Evolutionary conservation across 2,888 invertebrate species (phyloP).

Genomic region (Aphelenchoides bicaudatus): DNA sequence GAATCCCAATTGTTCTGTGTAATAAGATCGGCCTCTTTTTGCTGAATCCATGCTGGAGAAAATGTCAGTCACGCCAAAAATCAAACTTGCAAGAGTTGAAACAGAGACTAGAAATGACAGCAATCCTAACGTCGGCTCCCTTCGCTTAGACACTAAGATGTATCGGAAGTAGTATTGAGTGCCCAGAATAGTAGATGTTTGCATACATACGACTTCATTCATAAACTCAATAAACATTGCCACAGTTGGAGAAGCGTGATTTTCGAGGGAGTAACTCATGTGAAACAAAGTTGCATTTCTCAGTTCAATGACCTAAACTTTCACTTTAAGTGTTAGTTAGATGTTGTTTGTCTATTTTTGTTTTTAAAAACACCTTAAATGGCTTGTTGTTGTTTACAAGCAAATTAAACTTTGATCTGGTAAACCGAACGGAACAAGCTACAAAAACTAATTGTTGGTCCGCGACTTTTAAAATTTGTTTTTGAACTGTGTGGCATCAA

Average conservation of each 20-base stretch:
- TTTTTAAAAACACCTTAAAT: no score
- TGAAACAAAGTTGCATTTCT: conserved; percentile 1
- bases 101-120: background rate
- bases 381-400: no score
- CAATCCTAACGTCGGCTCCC: background rate
- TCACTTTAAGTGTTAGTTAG: no score
- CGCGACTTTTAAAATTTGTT: no score
- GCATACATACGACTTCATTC: conserved; percentile 11
- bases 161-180: conserved; percentile 15
- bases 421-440: no score
- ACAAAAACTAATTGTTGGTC: no score
- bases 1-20: conserved; percentile 9
- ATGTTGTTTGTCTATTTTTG: no score
- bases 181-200: conserved; percentile 3
- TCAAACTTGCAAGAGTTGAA: background rate
- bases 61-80: conserved; percentile 7
- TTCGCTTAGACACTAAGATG: background rate
- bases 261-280: conserved; percentile 2
- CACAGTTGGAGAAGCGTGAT: background rate
- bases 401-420: no score
- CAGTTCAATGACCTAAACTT: conserved; percentile 10
- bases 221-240: conserved; percentile 7
- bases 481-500: no score
- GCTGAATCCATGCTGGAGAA: background rate
- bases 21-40: background rate